A percentile compares a stretch with the other conserved stretches of the same genome.
These are phyloP conservation scores for Gracilinanus agilis DNA, from an alignment of 2,113 vertebrate genomes.

Conservation along the genomic window DNA sequence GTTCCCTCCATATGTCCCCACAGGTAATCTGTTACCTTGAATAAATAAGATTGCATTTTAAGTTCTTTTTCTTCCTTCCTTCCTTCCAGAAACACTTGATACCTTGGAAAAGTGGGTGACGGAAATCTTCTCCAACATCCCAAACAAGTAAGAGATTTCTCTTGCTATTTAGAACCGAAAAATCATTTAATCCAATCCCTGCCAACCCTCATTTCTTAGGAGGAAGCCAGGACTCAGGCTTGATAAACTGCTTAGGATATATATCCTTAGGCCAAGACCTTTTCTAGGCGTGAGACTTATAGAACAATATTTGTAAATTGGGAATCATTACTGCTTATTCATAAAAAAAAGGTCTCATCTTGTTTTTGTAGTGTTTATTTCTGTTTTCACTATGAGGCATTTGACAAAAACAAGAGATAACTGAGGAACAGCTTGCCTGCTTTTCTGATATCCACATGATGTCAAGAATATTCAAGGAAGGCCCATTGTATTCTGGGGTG, in stretches of 20 bases:
- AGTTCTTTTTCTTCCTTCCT: conserved; percentile 42
- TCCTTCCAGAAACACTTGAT: conserved; percentile 91
- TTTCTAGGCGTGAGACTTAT: background rate
- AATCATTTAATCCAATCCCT: background rate
- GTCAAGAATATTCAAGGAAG: background rate
- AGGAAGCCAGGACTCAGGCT: background rate
- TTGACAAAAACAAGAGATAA: too few relatives aligned
- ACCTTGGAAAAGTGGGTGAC: conserved; percentile 96
- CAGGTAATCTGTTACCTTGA: conserved; percentile 34
- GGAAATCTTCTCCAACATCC: conserved; percentile 94
- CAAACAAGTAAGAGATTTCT: conserved; percentile 93
- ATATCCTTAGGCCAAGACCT: background rate
- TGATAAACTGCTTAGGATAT: background rate
- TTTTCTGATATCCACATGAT: background rate
- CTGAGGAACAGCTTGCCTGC: too few relatives aligned
- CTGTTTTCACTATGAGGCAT: background rate
- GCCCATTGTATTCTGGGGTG: background rate
- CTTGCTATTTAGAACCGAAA: conserved; percentile 55
- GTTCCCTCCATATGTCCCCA: background rate
- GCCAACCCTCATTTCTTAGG: background rate
- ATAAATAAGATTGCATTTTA: conserved; percentile 61
- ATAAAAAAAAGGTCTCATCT: background rate
- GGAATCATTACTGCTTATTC: background rate
- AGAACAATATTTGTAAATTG: background rate
- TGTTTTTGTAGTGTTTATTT: background rate